These are phyloP conservation scores for Eutolmus rufibarbis DNA, from an alignment of 2,888 invertebrate species.

Conservation along the genomic window DNA sequence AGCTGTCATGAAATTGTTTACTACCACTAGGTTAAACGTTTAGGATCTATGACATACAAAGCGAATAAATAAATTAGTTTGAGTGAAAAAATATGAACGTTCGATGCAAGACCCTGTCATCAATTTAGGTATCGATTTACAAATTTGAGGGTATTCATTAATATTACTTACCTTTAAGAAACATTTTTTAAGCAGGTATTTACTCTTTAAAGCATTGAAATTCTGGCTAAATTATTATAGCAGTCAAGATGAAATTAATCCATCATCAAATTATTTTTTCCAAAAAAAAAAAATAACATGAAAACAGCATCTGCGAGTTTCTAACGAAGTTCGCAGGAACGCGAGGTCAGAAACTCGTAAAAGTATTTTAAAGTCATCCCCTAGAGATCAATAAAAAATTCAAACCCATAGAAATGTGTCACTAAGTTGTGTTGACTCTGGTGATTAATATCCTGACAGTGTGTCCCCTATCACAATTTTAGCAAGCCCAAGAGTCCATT, in stretches of 20 bases:
- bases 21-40: no score
- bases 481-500: conserved; percentile 16
- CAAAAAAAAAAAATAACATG: background rate
- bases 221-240: background rate
- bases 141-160: background rate
- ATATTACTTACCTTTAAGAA: background rate
- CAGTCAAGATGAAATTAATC: background rate
- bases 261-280: background rate
- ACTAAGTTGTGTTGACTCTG: conserved; percentile 24
- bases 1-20: no score
- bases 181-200: background rate
- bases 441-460: conserved; percentile 32
- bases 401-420: conserved; percentile 26
- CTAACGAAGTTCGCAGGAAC: conserved; percentile 6
- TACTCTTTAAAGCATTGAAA: background rate
- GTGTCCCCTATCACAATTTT: conserved; percentile 32
- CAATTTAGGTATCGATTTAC: background rate
- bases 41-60: no score
- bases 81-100: no score
- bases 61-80: no score
- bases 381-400: conserved; percentile 24
- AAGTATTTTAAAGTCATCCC: conserved; percentile 27
- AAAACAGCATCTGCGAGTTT: background rate
- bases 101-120: no score
- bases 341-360: conserved; percentile 7